Conservation (phyloP, 2,113 vertebrate genomes). For the Alectura lathami region DNA sequence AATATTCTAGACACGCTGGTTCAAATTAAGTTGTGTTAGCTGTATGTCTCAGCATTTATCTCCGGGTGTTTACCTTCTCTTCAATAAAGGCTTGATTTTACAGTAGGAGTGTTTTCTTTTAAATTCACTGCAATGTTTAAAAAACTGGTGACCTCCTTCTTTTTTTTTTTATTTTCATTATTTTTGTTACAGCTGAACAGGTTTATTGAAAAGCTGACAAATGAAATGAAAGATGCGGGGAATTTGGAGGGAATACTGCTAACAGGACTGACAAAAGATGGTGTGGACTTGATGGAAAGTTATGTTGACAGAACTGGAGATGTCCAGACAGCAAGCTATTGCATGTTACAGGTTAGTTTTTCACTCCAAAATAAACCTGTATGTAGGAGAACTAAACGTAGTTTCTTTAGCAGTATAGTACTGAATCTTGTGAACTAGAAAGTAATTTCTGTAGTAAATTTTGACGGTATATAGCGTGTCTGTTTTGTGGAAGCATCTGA, state of each 20-base stretch:
- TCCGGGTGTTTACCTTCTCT: neutral
- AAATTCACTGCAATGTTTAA: neutral
- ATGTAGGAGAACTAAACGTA: neutral
- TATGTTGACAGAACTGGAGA: conserved; percentile 95
- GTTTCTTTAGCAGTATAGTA: neutral
- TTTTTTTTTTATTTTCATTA: neutral
- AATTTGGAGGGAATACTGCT: conserved; percentile 97
- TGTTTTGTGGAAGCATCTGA: neutral
- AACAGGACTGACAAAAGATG: conserved; percentile 95
- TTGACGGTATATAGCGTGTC: neutral
- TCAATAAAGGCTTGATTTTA: neutral
- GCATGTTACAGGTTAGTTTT: conserved; percentile 91
- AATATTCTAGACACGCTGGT: neutral
- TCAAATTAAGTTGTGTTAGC: neutral
- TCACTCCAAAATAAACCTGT: neutral
- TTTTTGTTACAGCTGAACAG: conserved; percentile 89
- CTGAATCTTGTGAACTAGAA: neutral
- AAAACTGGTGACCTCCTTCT: neutral
- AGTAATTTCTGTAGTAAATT: neutral
- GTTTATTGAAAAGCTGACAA: conserved; percentile 94
- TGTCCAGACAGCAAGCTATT: conserved; percentile 97
- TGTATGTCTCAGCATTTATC: neutral
- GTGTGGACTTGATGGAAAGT: conserved; percentile 98
- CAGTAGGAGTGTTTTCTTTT: neutral
- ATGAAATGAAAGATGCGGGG: conserved; percentile 95